These are phyloP conservation scores for Hymenopus coronatus DNA, from an alignment of 2,888 invertebrate species.

Conservation along the genomic window DNA sequence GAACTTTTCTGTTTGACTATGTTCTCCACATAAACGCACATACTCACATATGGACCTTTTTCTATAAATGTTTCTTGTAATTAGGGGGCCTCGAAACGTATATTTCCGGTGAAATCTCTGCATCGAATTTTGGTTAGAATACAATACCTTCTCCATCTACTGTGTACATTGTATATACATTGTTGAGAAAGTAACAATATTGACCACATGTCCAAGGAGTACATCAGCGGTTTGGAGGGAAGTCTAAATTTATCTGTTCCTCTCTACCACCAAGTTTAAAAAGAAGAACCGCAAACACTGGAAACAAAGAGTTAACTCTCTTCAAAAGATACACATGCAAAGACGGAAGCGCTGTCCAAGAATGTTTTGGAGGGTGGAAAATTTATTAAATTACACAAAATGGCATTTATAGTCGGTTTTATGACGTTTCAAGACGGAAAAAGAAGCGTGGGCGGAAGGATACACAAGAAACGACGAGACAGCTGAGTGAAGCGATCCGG, in stretches of 20 bases:
- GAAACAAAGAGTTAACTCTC: not conserved
- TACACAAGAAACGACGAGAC: not conserved
- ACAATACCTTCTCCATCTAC: no score
- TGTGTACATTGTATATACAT: no score
- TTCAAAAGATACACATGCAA: not conserved
- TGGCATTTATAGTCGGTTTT: constrained; percentile 35
- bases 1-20: no score
- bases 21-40: no score
- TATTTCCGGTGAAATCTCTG: no score
- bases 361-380: constrained; percentile 7
- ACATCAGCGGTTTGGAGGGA: not conserved
- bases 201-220: not conserved
- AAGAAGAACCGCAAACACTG: not conserved
- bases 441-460: not conserved
- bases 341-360: not conserved
- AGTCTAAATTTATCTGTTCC: not conserved
- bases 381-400: constrained; percentile 35
- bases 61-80: no score
- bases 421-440: constrained; percentile 21
- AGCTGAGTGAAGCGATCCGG: not conserved
- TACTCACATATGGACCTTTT: no score
- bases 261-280: not conserved
- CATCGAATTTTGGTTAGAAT: no score
- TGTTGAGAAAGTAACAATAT: no score
- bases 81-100: no score